A percentile compares a stretch with the other conserved stretches of the same genome.
These are phyloP conservation scores for Opisthograptis luteolata DNA, from an alignment of 2,888 invertebrate species.

Conservation along the genomic window DNA sequence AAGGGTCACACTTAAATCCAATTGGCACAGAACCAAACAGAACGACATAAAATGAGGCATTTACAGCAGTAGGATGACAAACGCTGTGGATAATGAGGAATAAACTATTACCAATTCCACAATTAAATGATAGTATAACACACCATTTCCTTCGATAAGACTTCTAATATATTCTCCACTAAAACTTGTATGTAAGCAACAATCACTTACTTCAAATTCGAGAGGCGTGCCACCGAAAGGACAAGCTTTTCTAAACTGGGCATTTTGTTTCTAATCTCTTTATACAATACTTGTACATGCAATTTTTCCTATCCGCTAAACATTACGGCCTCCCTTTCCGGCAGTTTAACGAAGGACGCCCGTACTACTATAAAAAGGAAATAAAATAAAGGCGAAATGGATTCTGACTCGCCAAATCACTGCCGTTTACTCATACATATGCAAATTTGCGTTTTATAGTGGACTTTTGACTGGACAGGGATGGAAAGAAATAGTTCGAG, in stretches of 20 bases:
- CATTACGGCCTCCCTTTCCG: slow-evolving; percentile 60
- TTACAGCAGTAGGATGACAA: no score
- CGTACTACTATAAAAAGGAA: slow-evolving; percentile 57
- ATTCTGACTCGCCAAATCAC: slow-evolving; percentile 49
- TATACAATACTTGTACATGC: no score
- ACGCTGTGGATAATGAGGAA: no score
- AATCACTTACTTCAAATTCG: not conserved
- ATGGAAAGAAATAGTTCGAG: not conserved
- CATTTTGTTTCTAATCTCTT: slow-evolving; percentile 37
- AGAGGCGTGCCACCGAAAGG: slow-evolving; percentile 35
- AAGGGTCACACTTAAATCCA: no score
- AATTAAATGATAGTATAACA: no score
- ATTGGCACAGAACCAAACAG: no score
- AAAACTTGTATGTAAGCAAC: not conserved
- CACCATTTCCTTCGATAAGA: no score
- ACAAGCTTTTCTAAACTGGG: slow-evolving; percentile 45
- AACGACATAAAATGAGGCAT: no score
- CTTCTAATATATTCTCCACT: not conserved
- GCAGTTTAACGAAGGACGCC: slow-evolving; percentile 58
- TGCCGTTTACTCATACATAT: slow-evolving; percentile 55
- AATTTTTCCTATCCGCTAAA: slow-evolving; percentile 56
- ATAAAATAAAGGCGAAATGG: slow-evolving; percentile 61
- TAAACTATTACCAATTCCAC: no score
- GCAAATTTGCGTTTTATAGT: slow-evolving; percentile 61
- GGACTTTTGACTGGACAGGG: slow-evolving; percentile 13